Evolutionary conservation across 2,888 invertebrate species (phyloP).

Genomic region (Hydraecia micacea): DNA sequence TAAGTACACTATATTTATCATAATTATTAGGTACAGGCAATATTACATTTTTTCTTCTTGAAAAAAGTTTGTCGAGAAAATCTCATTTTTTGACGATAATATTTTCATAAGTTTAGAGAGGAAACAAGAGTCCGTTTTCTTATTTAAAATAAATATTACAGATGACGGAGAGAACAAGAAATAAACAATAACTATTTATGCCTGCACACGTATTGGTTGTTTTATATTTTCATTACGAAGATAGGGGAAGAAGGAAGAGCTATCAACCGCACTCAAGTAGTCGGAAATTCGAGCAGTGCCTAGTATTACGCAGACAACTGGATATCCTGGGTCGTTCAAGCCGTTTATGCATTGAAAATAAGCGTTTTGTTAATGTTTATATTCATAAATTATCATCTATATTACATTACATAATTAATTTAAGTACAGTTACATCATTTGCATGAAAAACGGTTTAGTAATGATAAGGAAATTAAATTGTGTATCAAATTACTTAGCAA

Average conservation of each 20-base stretch:
- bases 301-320: slow-evolving; percentile 27
- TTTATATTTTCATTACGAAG: neutral
- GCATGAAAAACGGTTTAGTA: neutral
- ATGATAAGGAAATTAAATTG: neutral
- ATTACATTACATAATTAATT: neutral
- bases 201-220: neutral
- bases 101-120: neutral
- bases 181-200: neutral
- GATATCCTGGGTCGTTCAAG: slow-evolving; percentile 34
- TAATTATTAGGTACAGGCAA: too few relatives aligned
- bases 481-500: neutral
- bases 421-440: neutral
- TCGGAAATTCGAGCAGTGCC: slow-evolving; percentile 18
- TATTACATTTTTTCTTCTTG: fast-evolving
- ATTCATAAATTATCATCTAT: slow-evolving; percentile 1
- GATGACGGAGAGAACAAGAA: neutral
- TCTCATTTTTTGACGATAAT: neutral
- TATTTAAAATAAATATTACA: neutral
- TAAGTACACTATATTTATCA: neutral
- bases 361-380: neutral
- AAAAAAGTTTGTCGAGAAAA: neutral
- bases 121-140: neutral
- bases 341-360: slow-evolving; percentile 3
- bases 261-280: slow-evolving; percentile 1
- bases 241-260: slow-evolving; percentile 25